Conservation (phyloP, 2,113 vertebrate genomes). For the Galbula dea region DNA sequence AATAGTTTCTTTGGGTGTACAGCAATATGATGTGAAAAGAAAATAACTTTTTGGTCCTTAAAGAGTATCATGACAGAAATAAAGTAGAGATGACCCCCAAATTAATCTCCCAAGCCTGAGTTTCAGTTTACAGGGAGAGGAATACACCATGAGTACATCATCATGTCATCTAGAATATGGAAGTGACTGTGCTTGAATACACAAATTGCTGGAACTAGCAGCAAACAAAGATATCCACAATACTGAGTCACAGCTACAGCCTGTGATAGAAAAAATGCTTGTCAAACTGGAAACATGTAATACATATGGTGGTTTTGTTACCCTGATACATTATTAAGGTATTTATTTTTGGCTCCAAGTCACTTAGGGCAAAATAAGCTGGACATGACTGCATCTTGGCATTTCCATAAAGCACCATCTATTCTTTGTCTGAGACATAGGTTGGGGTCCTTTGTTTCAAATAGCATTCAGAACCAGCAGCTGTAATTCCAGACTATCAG, state of each 20-base stretch:
- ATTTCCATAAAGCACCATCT: neutral
- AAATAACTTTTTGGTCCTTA: neutral
- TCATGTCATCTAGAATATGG: neutral
- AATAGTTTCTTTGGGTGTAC: neutral
- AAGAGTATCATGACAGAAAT: neutral
- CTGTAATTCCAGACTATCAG: neutral
- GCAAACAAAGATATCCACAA: neutral
- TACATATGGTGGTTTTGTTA: neutral
- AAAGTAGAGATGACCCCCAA: neutral
- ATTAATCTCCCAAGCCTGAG: neutral
- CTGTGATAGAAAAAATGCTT: neutral
- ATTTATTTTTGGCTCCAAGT: neutral
- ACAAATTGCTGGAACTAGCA: neutral
- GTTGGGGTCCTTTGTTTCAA: neutral
- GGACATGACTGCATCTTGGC: neutral
- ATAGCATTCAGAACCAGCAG: neutral
- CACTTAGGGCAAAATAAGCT: neutral
- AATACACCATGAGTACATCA: fast-evolving
- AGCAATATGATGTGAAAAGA: neutral
- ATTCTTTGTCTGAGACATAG: neutral
- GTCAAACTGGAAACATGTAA: neutral
- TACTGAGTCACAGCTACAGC: neutral
- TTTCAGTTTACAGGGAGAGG: neutral
- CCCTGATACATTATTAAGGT: neutral
- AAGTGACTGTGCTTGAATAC: neutral